A percentile compares a stretch with the other conserved stretches of the same genome.
These are phyloP conservation scores for Trachythela sp. DNA, from an alignment of 64 coral and sea anemone species.

Conservation along the genomic window DNA sequence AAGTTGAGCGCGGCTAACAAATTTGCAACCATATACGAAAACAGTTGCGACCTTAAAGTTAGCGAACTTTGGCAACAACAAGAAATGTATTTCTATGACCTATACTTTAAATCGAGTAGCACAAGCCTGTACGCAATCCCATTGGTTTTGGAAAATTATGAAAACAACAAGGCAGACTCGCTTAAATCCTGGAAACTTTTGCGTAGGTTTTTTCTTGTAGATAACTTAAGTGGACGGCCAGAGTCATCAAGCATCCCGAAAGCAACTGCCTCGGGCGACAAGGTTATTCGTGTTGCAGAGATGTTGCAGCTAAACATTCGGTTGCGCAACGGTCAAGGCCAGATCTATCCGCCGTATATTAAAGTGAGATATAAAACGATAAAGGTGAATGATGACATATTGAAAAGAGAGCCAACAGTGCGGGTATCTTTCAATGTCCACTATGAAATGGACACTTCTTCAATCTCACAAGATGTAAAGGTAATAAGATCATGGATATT, in stretches of 20 bases:
- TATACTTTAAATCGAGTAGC: conserved; percentile 52
- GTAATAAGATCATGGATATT: conserved; percentile 24
- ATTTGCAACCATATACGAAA: conserved; percentile 89
- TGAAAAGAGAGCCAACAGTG: conserved; percentile 26
- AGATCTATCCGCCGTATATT: conserved; percentile 82
- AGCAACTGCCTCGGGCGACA: neutral
- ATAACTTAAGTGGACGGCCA: conserved; percentile 65
- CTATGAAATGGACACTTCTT: conserved; percentile 76
- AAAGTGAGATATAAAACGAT: conserved; percentile 64
- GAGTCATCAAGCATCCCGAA: neutral
- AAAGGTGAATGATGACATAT: conserved; percentile 61
- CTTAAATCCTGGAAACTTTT: conserved; percentile 61
- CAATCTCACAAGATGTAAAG: conserved; percentile 65
- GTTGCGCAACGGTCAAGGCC: conserved; percentile 67
- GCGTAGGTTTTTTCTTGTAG: conserved; percentile 74
- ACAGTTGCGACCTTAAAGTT: conserved; percentile 61
- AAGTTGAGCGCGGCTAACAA: conserved; percentile 73
- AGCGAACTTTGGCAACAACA: conserved; percentile 36
- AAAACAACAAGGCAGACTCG: conserved; percentile 53
- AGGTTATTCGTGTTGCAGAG: conserved; percentile 65
- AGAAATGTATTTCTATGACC: conserved; percentile 65
- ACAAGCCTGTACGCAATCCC: conserved; percentile 66
- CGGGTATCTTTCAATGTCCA: conserved; percentile 59
- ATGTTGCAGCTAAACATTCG: conserved; percentile 61
- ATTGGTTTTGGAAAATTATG: conserved; percentile 75